Evolutionary conservation across 2,888 invertebrate species (phyloP).

Genomic region (Drosophila helvetica): DNA sequence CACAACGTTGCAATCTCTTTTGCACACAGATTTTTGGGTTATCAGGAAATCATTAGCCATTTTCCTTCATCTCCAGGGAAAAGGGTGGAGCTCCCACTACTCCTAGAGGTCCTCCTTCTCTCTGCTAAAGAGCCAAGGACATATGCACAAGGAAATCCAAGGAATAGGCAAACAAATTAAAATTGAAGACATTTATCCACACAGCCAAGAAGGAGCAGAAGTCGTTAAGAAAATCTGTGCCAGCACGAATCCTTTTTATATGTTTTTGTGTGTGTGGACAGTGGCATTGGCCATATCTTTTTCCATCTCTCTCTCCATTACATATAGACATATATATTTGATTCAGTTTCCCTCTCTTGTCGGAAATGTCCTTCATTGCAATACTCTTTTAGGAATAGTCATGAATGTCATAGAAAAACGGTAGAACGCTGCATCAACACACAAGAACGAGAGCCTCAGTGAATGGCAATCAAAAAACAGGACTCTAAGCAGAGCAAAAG

Average conservation of each 20-base stretch:
- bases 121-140: slow-evolving; percentile 12
- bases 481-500: too few species aligned
- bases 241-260: slow-evolving; percentile 39
- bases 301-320: slow-evolving; percentile 9
- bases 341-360: slow-evolving; percentile 2
- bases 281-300: slow-evolving; percentile 21
- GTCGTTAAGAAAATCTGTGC: slow-evolving; percentile 75
- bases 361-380: slow-evolving; percentile 3
- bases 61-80: not conserved
- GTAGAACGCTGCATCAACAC: too few species aligned
- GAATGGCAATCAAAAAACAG: too few species aligned
- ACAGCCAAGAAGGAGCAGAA: too few species aligned
- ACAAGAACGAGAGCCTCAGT: too few species aligned
- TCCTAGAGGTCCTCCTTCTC: not conserved
- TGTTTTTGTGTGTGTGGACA: slow-evolving; percentile 14
- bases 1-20: slow-evolving; percentile 35
- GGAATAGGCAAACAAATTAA: slow-evolving; percentile 67
- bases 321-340: not conserved
- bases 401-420: too few species aligned
- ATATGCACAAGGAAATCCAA: slow-evolving; percentile 56
- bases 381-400: too few species aligned
- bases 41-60: slow-evolving; percentile 79
- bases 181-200: slow-evolving; percentile 47
- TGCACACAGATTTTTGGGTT: slow-evolving; percentile 45
- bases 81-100: not conserved